Evolutionary conservation across 2,113 vertebrate genomes (phyloP), one percentile per base, ranked within the genome.

Genomic region (Sebastes fasciatus): DNA sequence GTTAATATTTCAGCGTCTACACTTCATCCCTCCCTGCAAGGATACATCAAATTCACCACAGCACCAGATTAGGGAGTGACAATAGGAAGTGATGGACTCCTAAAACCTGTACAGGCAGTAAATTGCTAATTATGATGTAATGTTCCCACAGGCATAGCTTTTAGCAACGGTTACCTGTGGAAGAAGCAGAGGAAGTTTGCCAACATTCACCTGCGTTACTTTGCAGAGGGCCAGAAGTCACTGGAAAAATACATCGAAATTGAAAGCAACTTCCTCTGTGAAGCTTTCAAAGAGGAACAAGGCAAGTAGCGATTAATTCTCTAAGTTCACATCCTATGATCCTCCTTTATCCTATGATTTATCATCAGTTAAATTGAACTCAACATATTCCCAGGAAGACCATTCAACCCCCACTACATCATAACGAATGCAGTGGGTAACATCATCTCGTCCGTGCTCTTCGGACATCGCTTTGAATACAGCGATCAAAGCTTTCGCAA

Each of bases 401-500:
- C 96, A 2, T 97, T 98, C 91, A 88, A 98, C 73, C 96, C 97
- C 69, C 95, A 96, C 7, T 95, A 94, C 84, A 95, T 89, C 49
- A 83, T 98, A 51, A 95, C 95, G 7, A 93, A 90, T 3, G 96
- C 96, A 19, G 95, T 98, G 89, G 91, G 96, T 0, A 98, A 98
- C 86, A 94, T 97, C 45, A 96, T 98, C 74, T 96, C 92, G 43
- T 96, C 95, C 17, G 83, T 98, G 89, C 80, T 95, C 79, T 98
- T 99, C 46, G 97, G 97, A 19, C 94, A 94, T 76, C 96, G 96
- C 75, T 99, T 97, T 8, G 96, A 98, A 43, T 97, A 98, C 88
- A 92, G 94, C 0, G 96, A 98, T 84, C 40, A 62, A 34, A 70
- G 23, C 21, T 98, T 96, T 83, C 96, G 94, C 75, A 95, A 92